Conservation (phyloP, 2,888 invertebrate genomes). For the Phymatocera aterrima region DNA sequence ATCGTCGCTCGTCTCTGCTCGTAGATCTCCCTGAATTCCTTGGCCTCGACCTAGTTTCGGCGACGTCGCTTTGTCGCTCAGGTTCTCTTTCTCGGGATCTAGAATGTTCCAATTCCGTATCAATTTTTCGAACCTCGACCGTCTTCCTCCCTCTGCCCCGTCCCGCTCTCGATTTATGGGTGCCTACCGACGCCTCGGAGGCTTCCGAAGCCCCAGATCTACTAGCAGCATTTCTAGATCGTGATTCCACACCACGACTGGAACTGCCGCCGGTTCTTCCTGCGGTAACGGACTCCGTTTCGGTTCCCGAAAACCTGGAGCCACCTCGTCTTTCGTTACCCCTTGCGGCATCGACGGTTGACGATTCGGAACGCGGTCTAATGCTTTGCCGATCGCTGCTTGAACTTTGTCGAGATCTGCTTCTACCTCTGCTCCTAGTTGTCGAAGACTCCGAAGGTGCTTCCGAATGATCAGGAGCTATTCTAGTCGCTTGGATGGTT, state of each 20-base stretch:
- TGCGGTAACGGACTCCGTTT: not conserved
- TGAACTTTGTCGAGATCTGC: slow-evolving; percentile 42
- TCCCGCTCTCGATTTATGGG: not conserved
- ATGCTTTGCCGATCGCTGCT: not conserved
- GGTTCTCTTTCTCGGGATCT: slow-evolving; percentile 15
- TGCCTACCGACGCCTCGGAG: slow-evolving; percentile 49
- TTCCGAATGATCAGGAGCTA: not conserved
- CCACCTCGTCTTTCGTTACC: slow-evolving; percentile 52
- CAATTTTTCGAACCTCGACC: not conserved
- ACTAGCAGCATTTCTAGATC: slow-evolving; percentile 51
- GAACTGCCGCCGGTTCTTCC: slow-evolving; percentile 47
- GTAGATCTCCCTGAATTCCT: not conserved
- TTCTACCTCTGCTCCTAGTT: slow-evolving; percentile 19
- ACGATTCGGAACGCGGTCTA: not conserved
- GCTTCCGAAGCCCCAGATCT: slow-evolving; percentile 49
- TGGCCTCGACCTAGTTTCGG: slow-evolving; percentile 30
- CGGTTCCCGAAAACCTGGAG: slow-evolving; percentile 50
- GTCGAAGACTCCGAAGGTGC: slow-evolving; percentile 40
- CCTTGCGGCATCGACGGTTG: not conserved
- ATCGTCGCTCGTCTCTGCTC: not conserved
- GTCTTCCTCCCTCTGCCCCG: slow-evolving; percentile 10
- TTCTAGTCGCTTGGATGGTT: not conserved
- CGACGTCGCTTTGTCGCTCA: not conserved
- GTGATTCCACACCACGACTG: slow-evolving; percentile 36
- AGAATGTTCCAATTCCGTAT: not conserved